Evolutionary conservation across 1,140 invertebrate genomes (phyloP).

Genomic region (Proales similis): DNA sequence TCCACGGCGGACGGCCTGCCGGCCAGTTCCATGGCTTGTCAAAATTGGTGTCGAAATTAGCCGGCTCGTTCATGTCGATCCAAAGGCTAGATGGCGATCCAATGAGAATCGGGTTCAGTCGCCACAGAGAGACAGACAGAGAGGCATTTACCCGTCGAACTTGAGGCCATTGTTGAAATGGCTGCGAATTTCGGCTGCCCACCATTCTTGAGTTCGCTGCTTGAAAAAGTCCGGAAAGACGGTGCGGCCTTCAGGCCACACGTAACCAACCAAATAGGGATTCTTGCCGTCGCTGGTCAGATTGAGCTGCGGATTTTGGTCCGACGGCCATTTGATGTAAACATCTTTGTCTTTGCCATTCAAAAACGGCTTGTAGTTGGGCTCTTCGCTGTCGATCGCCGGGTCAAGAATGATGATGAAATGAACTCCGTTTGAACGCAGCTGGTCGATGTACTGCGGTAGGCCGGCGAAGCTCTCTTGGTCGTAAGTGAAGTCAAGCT

Average conservation of each 20-base stretch:
- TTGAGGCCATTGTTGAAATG: constrained; percentile 58
- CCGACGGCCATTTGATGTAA: constrained; percentile 45
- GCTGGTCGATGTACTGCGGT: constrained; percentile 48
- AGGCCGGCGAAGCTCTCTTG: constrained; percentile 45
- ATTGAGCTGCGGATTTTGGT: constrained; percentile 38
- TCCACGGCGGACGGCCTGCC: constrained; percentile 64
- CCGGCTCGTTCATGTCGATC: constrained; percentile 48
- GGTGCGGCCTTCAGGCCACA: constrained; percentile 65
- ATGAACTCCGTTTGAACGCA: constrained; percentile 47
- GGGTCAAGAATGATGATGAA: constrained; percentile 53
- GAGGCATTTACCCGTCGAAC: too few species aligned
- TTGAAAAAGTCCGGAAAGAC: constrained; percentile 77
- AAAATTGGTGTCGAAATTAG: constrained; percentile 51
- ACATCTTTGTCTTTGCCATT: constrained; percentile 41
- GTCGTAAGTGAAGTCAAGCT: constrained; percentile 53
- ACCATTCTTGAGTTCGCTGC: constrained; percentile 66
- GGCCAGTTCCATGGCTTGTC: constrained; percentile 49
- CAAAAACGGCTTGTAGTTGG: constrained; percentile 45
- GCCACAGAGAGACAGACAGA: too few species aligned
- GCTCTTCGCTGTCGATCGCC: constrained; percentile 43
- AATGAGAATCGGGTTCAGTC: too few species aligned
- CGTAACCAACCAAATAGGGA: constrained; percentile 52
- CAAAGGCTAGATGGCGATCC: too few species aligned
- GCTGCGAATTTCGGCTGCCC: constrained; percentile 63
- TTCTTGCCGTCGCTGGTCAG: constrained; percentile 39